Evolutionary conservation across 2,888 invertebrate genomes (phyloP), one percentile per base, ranked within the genome.

Genomic region (Ypsolopha sequella): DNA sequence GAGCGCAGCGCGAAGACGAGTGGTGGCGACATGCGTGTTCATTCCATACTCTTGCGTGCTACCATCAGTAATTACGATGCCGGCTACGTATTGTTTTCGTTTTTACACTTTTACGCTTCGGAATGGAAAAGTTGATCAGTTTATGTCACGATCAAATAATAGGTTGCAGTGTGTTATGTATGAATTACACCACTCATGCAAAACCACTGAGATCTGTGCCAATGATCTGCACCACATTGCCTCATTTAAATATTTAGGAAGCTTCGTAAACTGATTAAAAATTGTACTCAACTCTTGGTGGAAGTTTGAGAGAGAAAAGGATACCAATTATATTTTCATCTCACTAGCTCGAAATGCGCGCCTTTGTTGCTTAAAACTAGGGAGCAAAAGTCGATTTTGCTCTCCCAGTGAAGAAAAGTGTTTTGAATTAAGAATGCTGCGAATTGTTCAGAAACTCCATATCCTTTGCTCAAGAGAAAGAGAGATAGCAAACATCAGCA

Each of bases 71-170:
- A 77, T 79, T 77, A 73, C 62, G 55, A 61, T 63, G 62, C 60
- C 68, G 67, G 70, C 72, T 72, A 76, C 70, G 72, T 73, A 76
- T 77, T 78, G 77, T 78, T 64, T 70, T 60, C 56, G 69, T 72
- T 76, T 77, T 78, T 76, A 70, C 69, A 67, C 66, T 66, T 70
- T 66, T 68, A 68, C 67, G 71, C 72, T 62, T 68, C 66, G 69
- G 68, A 78, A 76, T 77, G 75, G 76, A 80, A 80, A 78, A 79
- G 79, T 78, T 75, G 76, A 76, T 73, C 63, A 41, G 41, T 69
- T 68, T 76, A 64, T 68, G 65, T 63, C 66, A 70, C 74, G 66
- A 76, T 65, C 70, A 72, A 68, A 72, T 67, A 61, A 65, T 66
- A 38, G 38, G n/a, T 36, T 24, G 63, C 54, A 56, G 52, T 48